Percentiles rank a stretch among this genome's conserved stretches.
phyloP scores from a whole-genome alignment of 2,888 invertebrate species.

The Cheilosia pagana region DNA sequence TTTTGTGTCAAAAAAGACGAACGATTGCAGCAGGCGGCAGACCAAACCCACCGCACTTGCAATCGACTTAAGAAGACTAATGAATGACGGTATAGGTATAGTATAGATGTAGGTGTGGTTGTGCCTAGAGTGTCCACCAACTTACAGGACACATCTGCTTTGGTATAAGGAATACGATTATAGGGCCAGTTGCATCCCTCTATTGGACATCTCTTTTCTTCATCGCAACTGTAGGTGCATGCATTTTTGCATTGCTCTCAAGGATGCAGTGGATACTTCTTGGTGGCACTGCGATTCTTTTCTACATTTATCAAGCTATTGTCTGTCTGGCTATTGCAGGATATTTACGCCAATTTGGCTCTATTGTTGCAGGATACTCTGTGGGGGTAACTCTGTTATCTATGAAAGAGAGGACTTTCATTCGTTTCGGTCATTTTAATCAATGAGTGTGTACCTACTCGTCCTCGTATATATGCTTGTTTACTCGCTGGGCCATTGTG shows the following conservation, averaged over 20 bases:
- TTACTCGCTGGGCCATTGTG: conserved; percentile 35
- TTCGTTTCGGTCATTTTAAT: conserved; percentile 74
- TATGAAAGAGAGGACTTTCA: conserved; percentile 46
- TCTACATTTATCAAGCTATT: conserved; percentile 73
- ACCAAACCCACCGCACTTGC: conserved; percentile 58
- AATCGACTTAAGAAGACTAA: conserved; percentile 74
- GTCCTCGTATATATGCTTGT: conserved; percentile 17
- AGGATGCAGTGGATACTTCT: conserved; percentile 26
- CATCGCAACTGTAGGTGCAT: conserved; percentile 46
- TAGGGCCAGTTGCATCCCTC: conserved; percentile 59
- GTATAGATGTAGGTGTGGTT: background rate
- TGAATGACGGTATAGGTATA: conserved; percentile 46
- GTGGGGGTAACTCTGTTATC: conserved; percentile 53
- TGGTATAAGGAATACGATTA: conserved; percentile 33
- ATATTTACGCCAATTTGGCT: conserved; percentile 73
- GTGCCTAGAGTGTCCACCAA: conserved; percentile 36
- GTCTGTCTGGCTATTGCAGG: conserved; percentile 68
- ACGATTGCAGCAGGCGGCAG: conserved; percentile 64
- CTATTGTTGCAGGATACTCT: conserved; percentile 70
- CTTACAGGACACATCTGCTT: conserved; percentile 53
- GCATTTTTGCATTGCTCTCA: conserved; percentile 57
- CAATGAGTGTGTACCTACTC: conserved; percentile 59
- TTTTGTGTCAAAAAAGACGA: conserved; percentile 74
- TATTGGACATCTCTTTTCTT: conserved; percentile 46
- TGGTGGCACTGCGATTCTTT: conserved; percentile 63